Evolutionary conservation across 2,888 invertebrate species (phyloP), one percentile per base, ranked within the genome.

Genomic region (Acanthacorydalis orientalis): DNA sequence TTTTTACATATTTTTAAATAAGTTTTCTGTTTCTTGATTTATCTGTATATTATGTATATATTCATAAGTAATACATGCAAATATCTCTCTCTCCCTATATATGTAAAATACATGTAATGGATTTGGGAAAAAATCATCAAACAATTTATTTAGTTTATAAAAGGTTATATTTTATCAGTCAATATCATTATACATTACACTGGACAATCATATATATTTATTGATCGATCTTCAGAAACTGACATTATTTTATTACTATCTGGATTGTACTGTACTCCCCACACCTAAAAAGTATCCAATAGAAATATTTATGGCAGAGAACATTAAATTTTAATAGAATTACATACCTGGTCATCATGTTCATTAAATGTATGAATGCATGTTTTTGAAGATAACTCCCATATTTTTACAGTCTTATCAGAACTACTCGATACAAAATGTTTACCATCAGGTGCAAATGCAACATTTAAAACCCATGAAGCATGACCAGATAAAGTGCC

Each of bases 401-500:
- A 97, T 11, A 97, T 79, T 64, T 93, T 85, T 0, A 97, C 93
- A 1, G 89, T 88, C 55, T 88, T 82, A 67, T 97, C 97, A 0
- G 95, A 87, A 54, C 95, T 93, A 47, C 91, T 83, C 0, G 96
- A 93, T 1, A 84, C 91, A 68, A 97, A 95, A 60, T 86, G 79
- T 57, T 82, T 80, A 51, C 90, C 90, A 64, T 95, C 89, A 1
- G 90, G 85, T 7, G 92, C 84, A 64, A 95, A 95, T n/a, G 87
- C 83, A 1, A 95, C 92, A 51, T 87, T 86, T 0, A 96, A 71
- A 9, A 97, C 95, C 95, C 96, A 97, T 0, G 95, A 93, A 0
- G 88, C 89, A 63, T 97, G 96, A 0, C 96, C 96, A 0, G 95
- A 93, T 50, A 97, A 68, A 0, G 95, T 95, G 1, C 88, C 89